Evolutionary conservation across 1,140 invertebrate species (phyloP), one percentile per base, ranked within the genome.

Genomic region (Leptopilina boulardi): DNA sequence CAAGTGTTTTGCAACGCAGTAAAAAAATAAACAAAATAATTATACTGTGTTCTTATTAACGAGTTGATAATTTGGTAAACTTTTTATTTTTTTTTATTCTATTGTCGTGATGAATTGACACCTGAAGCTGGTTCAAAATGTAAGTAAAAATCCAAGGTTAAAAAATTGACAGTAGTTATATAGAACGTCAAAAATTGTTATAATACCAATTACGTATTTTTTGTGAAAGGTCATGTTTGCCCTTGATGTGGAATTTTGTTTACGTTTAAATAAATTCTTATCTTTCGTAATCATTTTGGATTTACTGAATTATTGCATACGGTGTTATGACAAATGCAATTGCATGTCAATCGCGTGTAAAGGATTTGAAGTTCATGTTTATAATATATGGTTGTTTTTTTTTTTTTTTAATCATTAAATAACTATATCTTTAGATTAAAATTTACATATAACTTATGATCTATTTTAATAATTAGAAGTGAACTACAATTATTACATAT

Each of bases 151-250:
- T 30, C 4, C 23, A 66, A 15, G 21, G 23, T 66, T 30, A 66
- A 66, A 66, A 66, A 66, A 30, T 66, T 66, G 59, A 66, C 59
- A 66, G 23, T 15, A n/a, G n/a, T n/a, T n/a, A n/a, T n/a, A n/a
- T n/a, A n/a, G n/a, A n/a, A 3, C 59, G 26, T 66, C 23, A 34
- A 30, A 66, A 66, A n/a, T n/a, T n/a, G n/a, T 30, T 30, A 13
- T 66, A n/a, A n/a, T 30, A 30, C 13, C 10, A 30, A 66, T 66
- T 66, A 15, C 59, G 13, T 30, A n/a, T 26, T n/a, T n/a, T 13
- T 30, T 66, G 21, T 34, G 15, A 15, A 30, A 66, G 59, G 59
- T 66, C 59, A 66, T 26, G 26, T 5, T 26, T 66, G 26, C 15
- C 19, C 56, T 26, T 21, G 5, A 26, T n/a, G 2, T 4, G 1